Evolutionary conservation across 2,888 invertebrate genomes (phyloP).

Genomic region (Rhamnusium bicolor): DNA sequence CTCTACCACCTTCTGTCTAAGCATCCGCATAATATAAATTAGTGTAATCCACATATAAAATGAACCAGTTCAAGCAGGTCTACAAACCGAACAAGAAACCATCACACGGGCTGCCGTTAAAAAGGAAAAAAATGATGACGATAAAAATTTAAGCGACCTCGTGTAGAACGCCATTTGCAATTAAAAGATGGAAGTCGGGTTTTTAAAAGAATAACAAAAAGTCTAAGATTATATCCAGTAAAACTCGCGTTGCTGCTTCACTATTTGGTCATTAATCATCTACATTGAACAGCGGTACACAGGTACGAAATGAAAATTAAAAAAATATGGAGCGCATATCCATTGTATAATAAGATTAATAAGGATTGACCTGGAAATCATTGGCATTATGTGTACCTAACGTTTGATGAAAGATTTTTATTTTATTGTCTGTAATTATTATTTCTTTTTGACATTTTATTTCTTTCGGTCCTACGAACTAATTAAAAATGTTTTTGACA

Average conservation of each 20-base stretch:
- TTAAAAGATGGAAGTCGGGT: slow-evolving; percentile 44
- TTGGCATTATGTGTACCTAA: too few relatives aligned
- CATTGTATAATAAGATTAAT: slow-evolving; percentile 2
- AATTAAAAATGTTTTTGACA: too few relatives aligned
- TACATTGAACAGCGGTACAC: slow-evolving; percentile 34
- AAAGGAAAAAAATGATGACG: slow-evolving; percentile 12
- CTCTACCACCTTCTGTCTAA: too few relatives aligned
- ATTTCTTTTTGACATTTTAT: too few relatives aligned
- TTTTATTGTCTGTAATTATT: too few relatives aligned
- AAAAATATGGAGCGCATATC: slow-evolving; percentile 4
- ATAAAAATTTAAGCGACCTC: slow-evolving; percentile 30
- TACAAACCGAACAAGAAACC: background rate
- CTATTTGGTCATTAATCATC: slow-evolving; percentile 45
- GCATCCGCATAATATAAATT: background rate
- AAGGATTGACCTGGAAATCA: background rate
- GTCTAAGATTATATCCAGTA: slow-evolving; percentile 40
- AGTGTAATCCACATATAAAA: background rate
- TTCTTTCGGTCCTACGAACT: too few relatives aligned
- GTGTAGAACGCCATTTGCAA: slow-evolving; percentile 43
- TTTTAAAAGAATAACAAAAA: slow-evolving; percentile 42
- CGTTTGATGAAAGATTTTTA: too few relatives aligned
- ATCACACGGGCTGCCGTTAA: slow-evolving; percentile 2
- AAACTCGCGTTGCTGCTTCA: slow-evolving; percentile 42
- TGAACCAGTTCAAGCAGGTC: background rate
- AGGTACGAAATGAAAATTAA: slow-evolving; percentile 38